Conservation (phyloP, 2,888 invertebrate species). For the Plebejus argus region DNA sequence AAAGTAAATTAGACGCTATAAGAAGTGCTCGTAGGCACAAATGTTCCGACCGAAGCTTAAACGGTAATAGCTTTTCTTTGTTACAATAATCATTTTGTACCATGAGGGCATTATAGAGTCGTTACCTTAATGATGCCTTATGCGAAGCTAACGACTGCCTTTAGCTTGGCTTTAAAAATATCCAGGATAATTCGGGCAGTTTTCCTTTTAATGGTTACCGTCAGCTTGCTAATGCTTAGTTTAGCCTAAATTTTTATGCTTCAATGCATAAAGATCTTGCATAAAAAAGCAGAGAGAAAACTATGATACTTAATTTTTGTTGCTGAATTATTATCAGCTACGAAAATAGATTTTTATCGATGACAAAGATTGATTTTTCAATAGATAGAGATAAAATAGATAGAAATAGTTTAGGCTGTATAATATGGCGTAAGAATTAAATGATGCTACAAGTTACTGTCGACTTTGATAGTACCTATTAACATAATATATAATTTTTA, state of each 20-base stretch:
- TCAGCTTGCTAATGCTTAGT: constrained; percentile 16
- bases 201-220: constrained; percentile 30
- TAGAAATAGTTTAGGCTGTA: no score
- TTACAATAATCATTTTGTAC: constrained; percentile 38
- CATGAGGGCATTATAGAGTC: constrained; percentile 41
- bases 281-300: background rate
- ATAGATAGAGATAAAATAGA: no score
- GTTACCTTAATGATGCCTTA: constrained; percentile 41
- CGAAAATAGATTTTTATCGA: no score
- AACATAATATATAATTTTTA: no score
- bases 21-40: constrained; percentile 23
- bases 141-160: constrained; percentile 39
- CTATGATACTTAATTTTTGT: no score
- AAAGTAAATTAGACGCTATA: constrained; percentile 1
- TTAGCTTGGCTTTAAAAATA: constrained; percentile 32
- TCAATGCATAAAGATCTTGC: background rate
- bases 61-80: constrained; percentile 38
- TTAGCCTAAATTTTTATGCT: constrained; percentile 20
- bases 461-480: no score
- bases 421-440: no score
- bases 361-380: no score
- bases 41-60: constrained; percentile 34
- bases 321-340: no score
- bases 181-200: constrained; percentile 27
- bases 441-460: no score